A percentile compares a stretch with the other conserved stretches of the same genome.
Evolutionary conservation across 2,888 invertebrate species (phyloP).

Genomic region (Halictus quadricinctus): DNA sequence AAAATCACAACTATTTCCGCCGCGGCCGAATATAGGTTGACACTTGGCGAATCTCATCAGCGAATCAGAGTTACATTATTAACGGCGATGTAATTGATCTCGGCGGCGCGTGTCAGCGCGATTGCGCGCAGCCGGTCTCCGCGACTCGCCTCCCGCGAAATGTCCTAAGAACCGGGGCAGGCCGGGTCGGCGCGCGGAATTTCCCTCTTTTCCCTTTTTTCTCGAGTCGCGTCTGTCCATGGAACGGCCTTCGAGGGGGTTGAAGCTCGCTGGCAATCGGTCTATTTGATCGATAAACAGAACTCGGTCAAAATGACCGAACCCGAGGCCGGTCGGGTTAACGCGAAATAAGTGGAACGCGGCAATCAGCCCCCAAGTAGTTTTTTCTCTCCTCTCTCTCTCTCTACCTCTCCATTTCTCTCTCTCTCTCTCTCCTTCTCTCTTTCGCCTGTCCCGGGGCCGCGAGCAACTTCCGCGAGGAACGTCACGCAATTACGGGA

Average conservation of each 20-base stretch:
- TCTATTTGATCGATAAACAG: conserved; percentile 35
- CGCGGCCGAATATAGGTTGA: not conserved
- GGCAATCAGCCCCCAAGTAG: conserved; percentile 27
- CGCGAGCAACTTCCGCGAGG: conserved; percentile 7
- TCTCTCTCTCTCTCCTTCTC: not conserved
- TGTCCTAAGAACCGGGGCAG: conserved; percentile 6
- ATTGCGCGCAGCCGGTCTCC: not conserved
- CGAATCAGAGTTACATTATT: conserved; percentile 7
- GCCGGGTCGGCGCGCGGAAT: conserved; percentile 2
- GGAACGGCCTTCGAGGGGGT: not conserved
- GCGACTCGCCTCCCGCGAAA: not conserved
- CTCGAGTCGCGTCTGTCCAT: not conserved
- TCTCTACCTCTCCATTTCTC: not conserved
- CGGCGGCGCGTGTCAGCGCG: not conserved
- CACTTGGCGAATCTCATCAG: not conserved
- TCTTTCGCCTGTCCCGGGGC: not conserved
- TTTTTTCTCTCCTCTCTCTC: not conserved
- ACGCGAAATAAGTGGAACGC: conserved; percentile 35
- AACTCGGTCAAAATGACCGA: conserved; percentile 35
- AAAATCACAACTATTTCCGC: conserved; percentile 3
- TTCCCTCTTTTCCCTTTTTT: conserved; percentile 1
- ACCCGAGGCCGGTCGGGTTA: conserved; percentile 26
- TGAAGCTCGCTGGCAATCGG: conserved; percentile 8
- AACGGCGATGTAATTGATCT: conserved; percentile 12
- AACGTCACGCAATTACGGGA: conserved; percentile 32